Percentiles rank a stretch among this genome's conserved stretches.
Evolutionary conservation across 2,888 invertebrate genomes (phyloP).

Genomic region (Auanema freiburgensis): DNA sequence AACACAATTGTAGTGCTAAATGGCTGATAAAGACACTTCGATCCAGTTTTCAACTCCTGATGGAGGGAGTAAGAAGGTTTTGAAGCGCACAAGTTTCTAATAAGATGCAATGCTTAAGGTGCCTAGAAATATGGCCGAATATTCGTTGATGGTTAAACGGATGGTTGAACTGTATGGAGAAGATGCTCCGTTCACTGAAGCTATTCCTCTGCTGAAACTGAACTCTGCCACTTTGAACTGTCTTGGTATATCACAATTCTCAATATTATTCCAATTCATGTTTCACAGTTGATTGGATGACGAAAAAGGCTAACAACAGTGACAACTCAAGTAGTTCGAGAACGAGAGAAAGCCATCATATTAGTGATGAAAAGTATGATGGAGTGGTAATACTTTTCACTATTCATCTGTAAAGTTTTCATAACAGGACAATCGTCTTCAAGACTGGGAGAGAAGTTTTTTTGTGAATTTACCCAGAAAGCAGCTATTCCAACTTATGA

Average conservation of each 20-base stretch:
- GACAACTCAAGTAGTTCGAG: background rate
- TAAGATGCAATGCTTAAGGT: background rate
- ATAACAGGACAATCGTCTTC: background rate
- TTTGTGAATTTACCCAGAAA: constrained; percentile 9
- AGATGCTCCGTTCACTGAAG: background rate
- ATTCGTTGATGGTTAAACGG: constrained; percentile 1
- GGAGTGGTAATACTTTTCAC: constrained; percentile 9
- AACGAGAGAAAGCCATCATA: constrained; percentile 9
- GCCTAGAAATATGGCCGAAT: background rate
- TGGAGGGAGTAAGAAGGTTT: no score
- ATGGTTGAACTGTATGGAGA: background rate
- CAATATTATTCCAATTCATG: background rate
- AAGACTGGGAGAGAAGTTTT: constrained; percentile 14
- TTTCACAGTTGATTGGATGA: constrained; percentile 1
- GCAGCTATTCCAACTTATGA: constrained; percentile 14
- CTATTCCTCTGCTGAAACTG: constrained; percentile 1
- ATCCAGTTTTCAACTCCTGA: no score
- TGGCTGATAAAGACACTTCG: no score
- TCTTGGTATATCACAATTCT: background rate
- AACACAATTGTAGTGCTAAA: no score
- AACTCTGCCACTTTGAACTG: background rate
- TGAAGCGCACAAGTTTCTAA: background rate
- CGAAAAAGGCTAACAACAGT: background rate
- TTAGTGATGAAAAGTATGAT: constrained; percentile 15
- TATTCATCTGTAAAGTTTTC: background rate